Evolutionary conservation across 2,888 invertebrate genomes (phyloP).

Genomic region (Noctua janthina): DNA sequence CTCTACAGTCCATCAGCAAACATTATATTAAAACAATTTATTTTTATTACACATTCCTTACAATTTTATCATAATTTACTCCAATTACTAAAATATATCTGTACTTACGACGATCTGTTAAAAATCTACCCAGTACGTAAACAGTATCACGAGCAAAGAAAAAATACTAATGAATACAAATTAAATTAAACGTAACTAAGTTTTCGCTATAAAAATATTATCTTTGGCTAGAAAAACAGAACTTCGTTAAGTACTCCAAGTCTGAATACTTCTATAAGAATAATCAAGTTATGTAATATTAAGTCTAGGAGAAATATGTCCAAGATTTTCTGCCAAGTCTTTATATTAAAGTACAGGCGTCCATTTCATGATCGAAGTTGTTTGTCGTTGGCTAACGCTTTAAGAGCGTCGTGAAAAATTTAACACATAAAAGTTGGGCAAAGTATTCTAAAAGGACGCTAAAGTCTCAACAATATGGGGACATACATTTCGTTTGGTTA

Average conservation of each 20-base stretch:
- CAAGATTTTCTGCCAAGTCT: constrained; percentile 22
- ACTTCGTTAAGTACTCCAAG: constrained; percentile 29
- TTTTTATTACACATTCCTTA: neutral
- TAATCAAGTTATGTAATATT: constrained; percentile 42
- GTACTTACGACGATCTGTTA: neutral
- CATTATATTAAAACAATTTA: neutral
- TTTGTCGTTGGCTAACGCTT: neutral
- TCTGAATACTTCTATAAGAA: constrained; percentile 33
- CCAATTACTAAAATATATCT: neutral
- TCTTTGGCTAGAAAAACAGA: constrained; percentile 35
- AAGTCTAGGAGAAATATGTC: constrained; percentile 21
- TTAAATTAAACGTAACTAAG: constrained; percentile 35
- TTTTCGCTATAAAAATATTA: constrained; percentile 50
- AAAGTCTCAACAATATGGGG: neutral
- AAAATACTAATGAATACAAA: constrained; percentile 33
- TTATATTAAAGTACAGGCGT: neutral
- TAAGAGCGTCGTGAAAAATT: neutral
- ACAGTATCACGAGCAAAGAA: constrained; percentile 9
- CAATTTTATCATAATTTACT: neutral
- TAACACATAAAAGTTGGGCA: neutral
- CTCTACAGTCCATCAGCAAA: neutral
- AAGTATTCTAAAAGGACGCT: neutral
- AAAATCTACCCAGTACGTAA: neutral
- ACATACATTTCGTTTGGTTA: neutral
- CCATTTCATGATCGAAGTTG: constrained; percentile 6